Base-by-base conservation (phyloP, 2,113 vertebrate genomes). In the Turdus rufiventris region DNA sequence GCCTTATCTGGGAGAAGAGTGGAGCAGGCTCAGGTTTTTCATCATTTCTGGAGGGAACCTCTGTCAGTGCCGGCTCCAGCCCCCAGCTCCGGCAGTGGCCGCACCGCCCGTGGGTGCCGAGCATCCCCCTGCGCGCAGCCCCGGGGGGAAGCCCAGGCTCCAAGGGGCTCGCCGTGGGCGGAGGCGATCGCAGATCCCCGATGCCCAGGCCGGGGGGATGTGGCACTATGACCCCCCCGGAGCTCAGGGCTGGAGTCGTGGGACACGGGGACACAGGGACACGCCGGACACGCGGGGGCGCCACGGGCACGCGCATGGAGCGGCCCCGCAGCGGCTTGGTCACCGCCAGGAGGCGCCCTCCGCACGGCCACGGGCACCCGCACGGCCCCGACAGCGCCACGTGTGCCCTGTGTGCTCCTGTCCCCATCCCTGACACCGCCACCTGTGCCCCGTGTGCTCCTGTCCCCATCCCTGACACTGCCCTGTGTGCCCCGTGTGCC, bases 151-250 rank as follows among this genome's bases (percentile, higher is more conserved):
- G 6, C n/a, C 14, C 2, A 13, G 1, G 8, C 1, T 5, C 33
- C 25, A 10, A n/a, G 34, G 7, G 29, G 10, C 25, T 29, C 43
- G 28, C 21, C 5, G 19, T 5, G 34, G 11, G 8, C 9, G 18
- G 50, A 33, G 24, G 14, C 38, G 16, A 29, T 7, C 0, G 0
- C 23, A 24, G 58, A 8, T 2, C 15, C 3, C 0, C 2, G 45
- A 4, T 8, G 29, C 36, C 19, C 38, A 5, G 0, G 2, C 6
- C 0, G 0, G 15, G 25, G 9, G 26, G 5, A 18, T 12, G 63
- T 17, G 54, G 38, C 24, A 28, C n/a, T 5, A 6, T 5, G 18
- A 24, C 0, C 7, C 17, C 21, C 34, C 8, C 11, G 5, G 38
- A 36, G 34, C 33, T 40, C 31, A 2, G n/a, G 25, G 9, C n/a